Evolutionary conservation across 2,797 vertebrate species (phyloP).

Genomic region (Pyrocephalus nanus): DNA sequence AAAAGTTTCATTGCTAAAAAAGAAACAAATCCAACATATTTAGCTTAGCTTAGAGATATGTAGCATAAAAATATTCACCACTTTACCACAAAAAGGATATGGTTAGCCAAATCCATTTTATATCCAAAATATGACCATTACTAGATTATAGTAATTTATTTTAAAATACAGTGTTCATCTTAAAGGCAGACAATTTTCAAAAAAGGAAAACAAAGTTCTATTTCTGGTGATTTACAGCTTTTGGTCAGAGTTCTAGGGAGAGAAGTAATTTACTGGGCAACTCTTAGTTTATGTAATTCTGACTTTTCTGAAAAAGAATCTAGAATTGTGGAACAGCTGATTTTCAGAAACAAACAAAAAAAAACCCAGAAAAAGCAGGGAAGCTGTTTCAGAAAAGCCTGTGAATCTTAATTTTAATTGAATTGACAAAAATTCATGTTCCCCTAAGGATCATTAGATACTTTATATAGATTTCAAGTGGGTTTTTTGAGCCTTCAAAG

Average conservation of each 20-base stretch:
- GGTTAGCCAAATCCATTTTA: not conserved
- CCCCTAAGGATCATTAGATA: not conserved
- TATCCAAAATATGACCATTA: not conserved
- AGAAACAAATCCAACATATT: not conserved
- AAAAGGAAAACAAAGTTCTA: not conserved
- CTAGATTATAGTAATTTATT: not conserved
- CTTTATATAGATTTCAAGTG: not conserved
- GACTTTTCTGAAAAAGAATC: not conserved
- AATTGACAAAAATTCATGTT: not conserved
- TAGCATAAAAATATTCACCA: not conserved
- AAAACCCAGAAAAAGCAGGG: not conserved
- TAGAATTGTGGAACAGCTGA: not conserved
- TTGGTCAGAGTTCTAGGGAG: not conserved
- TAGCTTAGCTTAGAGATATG: not conserved
- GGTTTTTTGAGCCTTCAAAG: not conserved
- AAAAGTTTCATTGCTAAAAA: constrained; percentile 87
- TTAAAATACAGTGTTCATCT: not conserved
- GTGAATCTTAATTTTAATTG: not conserved
- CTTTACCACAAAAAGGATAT: not conserved
- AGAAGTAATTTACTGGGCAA: not conserved
- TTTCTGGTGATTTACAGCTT: not conserved
- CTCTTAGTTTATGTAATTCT: not conserved
- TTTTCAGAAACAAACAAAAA: not conserved
- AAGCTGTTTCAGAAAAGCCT: not conserved
- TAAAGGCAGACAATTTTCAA: not conserved